Conservation (phyloP, 2,113 vertebrate species). For the Sminthopsis crassicaudata region DNA sequence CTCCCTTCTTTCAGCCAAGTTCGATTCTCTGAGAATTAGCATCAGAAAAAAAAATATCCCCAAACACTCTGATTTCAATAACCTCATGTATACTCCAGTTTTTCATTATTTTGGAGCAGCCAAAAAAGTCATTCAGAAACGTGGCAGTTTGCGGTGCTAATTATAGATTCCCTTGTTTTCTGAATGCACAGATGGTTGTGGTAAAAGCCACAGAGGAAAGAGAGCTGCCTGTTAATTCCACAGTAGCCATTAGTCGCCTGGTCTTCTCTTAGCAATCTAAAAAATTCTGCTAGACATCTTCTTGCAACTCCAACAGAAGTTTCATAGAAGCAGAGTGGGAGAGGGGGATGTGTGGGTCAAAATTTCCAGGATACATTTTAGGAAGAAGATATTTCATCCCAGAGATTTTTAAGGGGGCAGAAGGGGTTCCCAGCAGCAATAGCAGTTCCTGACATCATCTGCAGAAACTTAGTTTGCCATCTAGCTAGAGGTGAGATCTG, state of each 20-base stretch:
- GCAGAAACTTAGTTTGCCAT: not conserved
- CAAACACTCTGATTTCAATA: constrained; percentile 9
- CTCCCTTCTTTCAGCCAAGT: constrained; percentile 17
- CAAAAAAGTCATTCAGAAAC: constrained; percentile 59
- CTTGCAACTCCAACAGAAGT: not conserved
- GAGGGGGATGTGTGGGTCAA: constrained; percentile 6
- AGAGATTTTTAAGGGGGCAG: not conserved
- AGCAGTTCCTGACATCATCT: not conserved
- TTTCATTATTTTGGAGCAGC: constrained; percentile 55
- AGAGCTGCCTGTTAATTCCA: constrained; percentile 54
- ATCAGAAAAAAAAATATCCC: constrained; percentile 31
- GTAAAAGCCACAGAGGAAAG: constrained; percentile 39
- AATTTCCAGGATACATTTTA: constrained; percentile 54
- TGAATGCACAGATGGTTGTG: constrained; percentile 17
- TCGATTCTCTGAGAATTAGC: constrained; percentile 30
- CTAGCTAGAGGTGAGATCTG: constrained; percentile 3
- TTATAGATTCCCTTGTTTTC: constrained; percentile 18
- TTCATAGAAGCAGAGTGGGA: not conserved
- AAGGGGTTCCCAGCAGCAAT: not conserved
- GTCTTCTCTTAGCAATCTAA: constrained; percentile 19
- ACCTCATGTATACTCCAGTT: constrained; percentile 55
- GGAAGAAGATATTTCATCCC: constrained; percentile 21
- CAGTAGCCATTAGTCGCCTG: constrained; percentile 2
- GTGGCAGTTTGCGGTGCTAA: constrained; percentile 57
- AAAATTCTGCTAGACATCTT: constrained; percentile 48